These are phyloP conservation scores for Lemur catta DNA, from an alignment of 2,797 vertebrate genomes.

Conservation along the genomic window DNA sequence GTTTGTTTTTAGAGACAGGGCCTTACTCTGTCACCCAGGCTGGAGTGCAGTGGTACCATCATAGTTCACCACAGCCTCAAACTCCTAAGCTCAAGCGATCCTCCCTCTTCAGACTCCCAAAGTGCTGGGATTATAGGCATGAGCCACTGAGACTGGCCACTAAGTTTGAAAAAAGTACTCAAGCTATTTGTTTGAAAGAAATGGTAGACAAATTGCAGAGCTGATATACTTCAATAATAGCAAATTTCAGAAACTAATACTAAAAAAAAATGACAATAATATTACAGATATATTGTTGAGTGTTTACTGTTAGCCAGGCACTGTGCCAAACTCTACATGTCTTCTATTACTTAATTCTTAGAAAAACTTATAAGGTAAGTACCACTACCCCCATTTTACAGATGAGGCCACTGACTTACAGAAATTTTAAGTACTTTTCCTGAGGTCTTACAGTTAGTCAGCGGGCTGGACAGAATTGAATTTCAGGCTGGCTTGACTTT, in stretches of 20 bases:
- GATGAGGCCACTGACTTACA: not conserved
- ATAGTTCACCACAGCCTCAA: not conserved
- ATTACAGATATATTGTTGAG: not conserved
- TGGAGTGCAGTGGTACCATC: not conserved
- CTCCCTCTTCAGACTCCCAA: not conserved
- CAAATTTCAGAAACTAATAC: not conserved
- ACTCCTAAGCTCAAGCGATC: too few relatives aligned
- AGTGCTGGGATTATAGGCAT: not conserved
- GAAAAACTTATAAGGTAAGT: not conserved
- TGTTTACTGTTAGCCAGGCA: not conserved
- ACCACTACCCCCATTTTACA: conserved; percentile 1
- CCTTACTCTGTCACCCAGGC: not conserved
- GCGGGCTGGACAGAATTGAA: not conserved
- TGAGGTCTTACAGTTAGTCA: not conserved
- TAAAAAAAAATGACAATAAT: not conserved
- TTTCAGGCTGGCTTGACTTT: not conserved
- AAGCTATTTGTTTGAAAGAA: not conserved
- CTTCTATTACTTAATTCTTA: not conserved
- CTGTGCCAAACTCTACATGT: not conserved
- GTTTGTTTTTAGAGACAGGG: not conserved
- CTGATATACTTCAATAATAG: not conserved
- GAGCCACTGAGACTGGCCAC: not conserved
- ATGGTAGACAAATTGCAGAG: not conserved
- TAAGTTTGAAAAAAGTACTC: not conserved
- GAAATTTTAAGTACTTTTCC: not conserved